Evolutionary conservation across 2,797 vertebrate species (phyloP), one percentile per base, ranked within the genome.

Genomic region (Neosilurus mollespiculum): DNA sequence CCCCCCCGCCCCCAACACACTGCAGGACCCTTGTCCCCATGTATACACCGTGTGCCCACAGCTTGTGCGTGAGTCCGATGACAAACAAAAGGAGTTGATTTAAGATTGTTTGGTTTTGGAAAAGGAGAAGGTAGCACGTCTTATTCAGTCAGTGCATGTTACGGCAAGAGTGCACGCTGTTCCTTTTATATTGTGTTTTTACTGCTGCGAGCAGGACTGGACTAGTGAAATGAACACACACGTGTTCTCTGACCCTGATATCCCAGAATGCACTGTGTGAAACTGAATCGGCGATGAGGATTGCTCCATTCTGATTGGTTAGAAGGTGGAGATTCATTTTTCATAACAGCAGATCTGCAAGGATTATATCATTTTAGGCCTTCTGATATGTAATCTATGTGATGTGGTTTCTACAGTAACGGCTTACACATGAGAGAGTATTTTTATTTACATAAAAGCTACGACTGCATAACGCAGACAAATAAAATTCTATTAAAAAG

Each of bases 21-120:
- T 4, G 66, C 30, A 62, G 58, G 75, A 34, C 64, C 78, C 51
- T 5, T 16, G 9, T 56, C 24, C 12, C 12, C 56, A 37, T 61
- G 10, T 37, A n/a, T 61, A 61, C 6, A 0, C 3, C 1, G 26
- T 14, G 5, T n/a, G 30, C 56, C 20, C 26, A 49, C 22, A 58
- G 53, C 20, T 4, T 16, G 16, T 37, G 49, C 37, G 51, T 43
- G 43, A 43, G 65, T 34, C 20, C 64, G 11, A 6, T 43, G 34
- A 65, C 22, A 49, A 61, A 67, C 64, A 78, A 83, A 66, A 83
- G 72, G 30, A 58, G 61, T n/a, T 77, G 73, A 67, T 83, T 82
- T 76, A 66, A 37, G 71, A 76, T 22, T 75, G 80, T 81, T 76
- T 82, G 71, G 71, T 4, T 59, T 58, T 14, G 54, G 14, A 34